Base-by-base conservation (phyloP, 2,888 invertebrate genomes). In the Psylliodes chrysocephalus region DNA sequence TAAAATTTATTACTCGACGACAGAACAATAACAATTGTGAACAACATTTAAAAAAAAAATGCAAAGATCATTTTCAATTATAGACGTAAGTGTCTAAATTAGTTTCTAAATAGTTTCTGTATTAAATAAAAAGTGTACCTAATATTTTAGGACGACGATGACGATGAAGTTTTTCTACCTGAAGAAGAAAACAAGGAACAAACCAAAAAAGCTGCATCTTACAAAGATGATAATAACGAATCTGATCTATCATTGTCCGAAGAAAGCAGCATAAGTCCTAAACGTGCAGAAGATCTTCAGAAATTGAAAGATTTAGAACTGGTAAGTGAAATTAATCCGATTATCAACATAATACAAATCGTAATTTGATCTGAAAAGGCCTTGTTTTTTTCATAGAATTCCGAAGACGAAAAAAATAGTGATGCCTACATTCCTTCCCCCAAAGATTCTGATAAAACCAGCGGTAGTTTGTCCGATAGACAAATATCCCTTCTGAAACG, bases 211-310 rank as follows among this genome's bases (percentile, higher is more conserved):
- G 67, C 52, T 22, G 22, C 15, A 22, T 30, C 35, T 33, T 57
- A 63, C 40, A 61, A 68, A 57, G 54, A 59, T 0, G 63, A 63
- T 33, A 22, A 46, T 25, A 49, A 19, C 15, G 46, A 63, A 8
- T 68, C 70, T 2, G 67, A 66, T 55, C 59, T 59, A 22, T 66
- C 69, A 7, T 72, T 91, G 89, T 83, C 70, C 10, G 73, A 72
- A 62, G 69, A 68, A 28, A 62, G 65, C 47, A 68, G 66, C 38
- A 72, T 55, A n/a, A 73, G 70, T 42, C 71, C 68, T 8, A 71
- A 67, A 54, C 60, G 64, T 22, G 38, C 30, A n/a, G 42, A 53
- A 15, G 53, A 38, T 18, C 30, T 46, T 33, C 55, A 55, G 14
- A 55, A 55, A 33, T 55, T 55, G 8, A 51, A 51, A 51, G 49